Evolutionary conservation across 2,113 vertebrate genomes (phyloP).

Genomic region (Dipodomys merriami): DNA sequence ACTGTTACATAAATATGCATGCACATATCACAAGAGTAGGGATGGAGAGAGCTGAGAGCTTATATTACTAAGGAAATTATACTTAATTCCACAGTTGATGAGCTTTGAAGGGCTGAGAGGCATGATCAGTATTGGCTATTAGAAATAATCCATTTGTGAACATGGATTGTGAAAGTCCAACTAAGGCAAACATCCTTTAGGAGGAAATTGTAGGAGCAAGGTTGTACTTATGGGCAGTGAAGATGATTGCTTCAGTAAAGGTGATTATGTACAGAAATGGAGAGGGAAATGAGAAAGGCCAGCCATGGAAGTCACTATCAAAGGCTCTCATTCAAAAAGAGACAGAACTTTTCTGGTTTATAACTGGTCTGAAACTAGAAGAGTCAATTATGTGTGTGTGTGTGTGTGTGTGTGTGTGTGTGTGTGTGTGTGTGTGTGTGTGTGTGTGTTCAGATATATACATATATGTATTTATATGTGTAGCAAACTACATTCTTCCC

Average conservation of each 20-base stretch:
- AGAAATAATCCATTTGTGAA: background rate
- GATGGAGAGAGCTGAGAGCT: background rate
- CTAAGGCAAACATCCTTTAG: background rate
- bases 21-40: background rate
- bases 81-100: background rate
- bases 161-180: background rate
- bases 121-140: background rate
- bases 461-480: background rate
- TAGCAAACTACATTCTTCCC: background rate
- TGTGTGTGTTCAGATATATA: too few relatives aligned
- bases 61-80: background rate
- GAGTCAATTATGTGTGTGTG: background rate
- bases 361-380: conserved; percentile 22
- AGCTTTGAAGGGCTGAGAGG: background rate
- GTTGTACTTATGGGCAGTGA: background rate
- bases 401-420: too few relatives aligned
- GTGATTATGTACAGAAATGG: background rate
- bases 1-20: background rate
- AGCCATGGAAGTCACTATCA: background rate
- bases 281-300: background rate
- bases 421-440: too few relatives aligned
- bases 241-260: background rate
- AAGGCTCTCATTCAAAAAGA: background rate
- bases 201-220: background rate
- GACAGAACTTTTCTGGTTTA: conserved; percentile 36